These are phyloP conservation scores for Homalodisca vitripennis DNA, from an alignment of 1,140 invertebrate species.

Conservation along the genomic window DNA sequence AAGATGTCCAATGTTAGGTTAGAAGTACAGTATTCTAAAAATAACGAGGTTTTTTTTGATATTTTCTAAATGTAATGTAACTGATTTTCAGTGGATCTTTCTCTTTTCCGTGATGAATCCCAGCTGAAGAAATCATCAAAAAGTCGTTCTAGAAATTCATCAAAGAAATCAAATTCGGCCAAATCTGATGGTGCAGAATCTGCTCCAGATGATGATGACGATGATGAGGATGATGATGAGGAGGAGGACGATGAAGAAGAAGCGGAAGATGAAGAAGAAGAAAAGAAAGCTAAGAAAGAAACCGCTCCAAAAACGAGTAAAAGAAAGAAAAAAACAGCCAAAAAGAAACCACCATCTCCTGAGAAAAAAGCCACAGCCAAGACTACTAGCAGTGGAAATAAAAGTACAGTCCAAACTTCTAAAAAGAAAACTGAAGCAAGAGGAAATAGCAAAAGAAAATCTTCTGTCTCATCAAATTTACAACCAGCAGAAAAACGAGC, in stretches of 20 bases:
- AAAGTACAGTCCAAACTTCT: constrained; percentile 28
- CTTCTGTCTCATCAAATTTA: constrained; percentile 19
- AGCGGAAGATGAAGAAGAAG: constrained; percentile 4
- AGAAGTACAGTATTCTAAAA: no score
- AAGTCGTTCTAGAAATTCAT: constrained; percentile 7
- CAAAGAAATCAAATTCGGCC: constrained; percentile 10
- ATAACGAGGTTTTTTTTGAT: no score
- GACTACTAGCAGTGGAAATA: constrained; percentile 27
- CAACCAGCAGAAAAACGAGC: constrained; percentile 33
- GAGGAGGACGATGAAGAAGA: constrained; percentile 10
- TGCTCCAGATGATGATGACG: background rate
- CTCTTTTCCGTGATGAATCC: constrained; percentile 74
- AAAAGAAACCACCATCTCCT: constrained; percentile 32
- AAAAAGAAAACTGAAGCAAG: constrained; percentile 37
- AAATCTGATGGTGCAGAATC: constrained; percentile 22
- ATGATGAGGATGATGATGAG: no score
- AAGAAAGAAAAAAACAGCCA: constrained; percentile 16
- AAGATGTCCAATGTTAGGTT: no score
- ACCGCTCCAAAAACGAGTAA: constrained; percentile 21
- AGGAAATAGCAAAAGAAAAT: constrained; percentile 32
- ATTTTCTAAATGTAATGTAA: no score
- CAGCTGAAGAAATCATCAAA: constrained; percentile 61
- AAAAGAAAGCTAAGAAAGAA: constrained; percentile 25
- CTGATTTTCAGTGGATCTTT: constrained; percentile 68
- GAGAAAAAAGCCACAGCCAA: constrained; percentile 34